A percentile compares a stretch with the other conserved stretches of the same genome.
Evolutionary conservation across 2,113 vertebrate genomes (phyloP).

Genomic region (Jacana jacana): DNA sequence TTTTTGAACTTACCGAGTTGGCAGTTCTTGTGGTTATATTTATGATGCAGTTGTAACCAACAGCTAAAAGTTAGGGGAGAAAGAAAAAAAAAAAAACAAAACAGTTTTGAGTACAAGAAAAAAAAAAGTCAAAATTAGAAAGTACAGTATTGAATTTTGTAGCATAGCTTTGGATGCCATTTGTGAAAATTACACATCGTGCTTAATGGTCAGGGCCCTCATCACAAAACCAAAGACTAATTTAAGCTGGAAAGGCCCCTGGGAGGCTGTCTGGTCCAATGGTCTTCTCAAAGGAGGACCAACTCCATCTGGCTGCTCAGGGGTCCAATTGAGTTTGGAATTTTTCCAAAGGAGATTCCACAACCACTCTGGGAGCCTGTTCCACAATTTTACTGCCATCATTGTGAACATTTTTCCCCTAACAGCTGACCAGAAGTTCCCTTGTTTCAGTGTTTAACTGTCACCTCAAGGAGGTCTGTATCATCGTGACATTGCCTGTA

Average conservation of each 20-base stretch:
- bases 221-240: not conserved
- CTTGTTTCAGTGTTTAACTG: not conserved
- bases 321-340: not conserved
- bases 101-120: not conserved
- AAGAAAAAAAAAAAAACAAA: constrained; percentile 14
- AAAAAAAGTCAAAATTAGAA: not conserved
- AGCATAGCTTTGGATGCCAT: not conserved
- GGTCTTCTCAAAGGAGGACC: not conserved
- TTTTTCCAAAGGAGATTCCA: not conserved
- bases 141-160: not conserved
- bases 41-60: constrained; percentile 96
- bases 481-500: not conserved
- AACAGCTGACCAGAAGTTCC: not conserved
- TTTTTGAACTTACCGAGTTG: constrained; percentile 88
- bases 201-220: not conserved
- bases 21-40: constrained; percentile 97
- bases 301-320: not conserved
- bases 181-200: not conserved
- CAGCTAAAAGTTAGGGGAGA: constrained; percentile 78
- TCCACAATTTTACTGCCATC: not conserved
- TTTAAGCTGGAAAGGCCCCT: not conserved
- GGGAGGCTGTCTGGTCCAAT: not conserved
- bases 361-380: not conserved
- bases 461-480: not conserved
- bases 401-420: not conserved